These are phyloP conservation scores for Malacosoma neustria DNA, from an alignment of 2,888 invertebrate species.

Conservation along the genomic window DNA sequence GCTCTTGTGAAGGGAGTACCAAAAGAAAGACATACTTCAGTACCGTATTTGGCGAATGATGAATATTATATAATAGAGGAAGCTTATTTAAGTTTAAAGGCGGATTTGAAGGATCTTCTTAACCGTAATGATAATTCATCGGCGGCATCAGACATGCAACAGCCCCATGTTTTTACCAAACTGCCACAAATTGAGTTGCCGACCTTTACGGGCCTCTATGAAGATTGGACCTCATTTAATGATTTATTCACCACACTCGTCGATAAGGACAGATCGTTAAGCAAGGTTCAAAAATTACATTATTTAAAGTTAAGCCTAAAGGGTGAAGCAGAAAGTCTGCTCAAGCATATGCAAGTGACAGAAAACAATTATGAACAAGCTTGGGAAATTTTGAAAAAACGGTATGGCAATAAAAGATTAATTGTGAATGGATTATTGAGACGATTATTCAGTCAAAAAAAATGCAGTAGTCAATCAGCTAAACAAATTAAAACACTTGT, in stretches of 20 bases:
- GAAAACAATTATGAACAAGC: slow-evolving; percentile 9
- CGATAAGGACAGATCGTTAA: slow-evolving; percentile 8
- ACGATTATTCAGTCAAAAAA: slow-evolving; percentile 1
- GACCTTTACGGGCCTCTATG: slow-evolving; percentile 7
- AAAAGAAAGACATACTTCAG: no score
- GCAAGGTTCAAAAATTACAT: slow-evolving; percentile 12
- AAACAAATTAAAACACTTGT: slow-evolving; percentile 1
- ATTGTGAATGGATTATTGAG: slow-evolving; percentile 3
- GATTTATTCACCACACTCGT: slow-evolving; percentile 12
- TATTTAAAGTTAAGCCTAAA: slow-evolving; percentile 12
- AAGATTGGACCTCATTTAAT: slow-evolving; percentile 9
- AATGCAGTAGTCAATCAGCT: background rate
- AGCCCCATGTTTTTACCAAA: no score
- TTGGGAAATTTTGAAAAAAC: slow-evolving; percentile 7
- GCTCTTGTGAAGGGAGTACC: no score
- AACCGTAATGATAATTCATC: no score
- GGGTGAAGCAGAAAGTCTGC: slow-evolving; percentile 10
- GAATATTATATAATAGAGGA: no score
- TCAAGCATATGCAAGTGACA: slow-evolving; percentile 9
- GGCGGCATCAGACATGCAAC: no score
- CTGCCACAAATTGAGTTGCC: slow-evolving; percentile 8
- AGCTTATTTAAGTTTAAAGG: no score
- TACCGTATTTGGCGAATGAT: no score
- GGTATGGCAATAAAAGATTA: slow-evolving; percentile 2
- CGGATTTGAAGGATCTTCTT: no score